These are phyloP conservation scores for Sylvicapra grimmia DNA, from an alignment of 2,113 vertebrate genomes.

Conservation along the genomic window DNA sequence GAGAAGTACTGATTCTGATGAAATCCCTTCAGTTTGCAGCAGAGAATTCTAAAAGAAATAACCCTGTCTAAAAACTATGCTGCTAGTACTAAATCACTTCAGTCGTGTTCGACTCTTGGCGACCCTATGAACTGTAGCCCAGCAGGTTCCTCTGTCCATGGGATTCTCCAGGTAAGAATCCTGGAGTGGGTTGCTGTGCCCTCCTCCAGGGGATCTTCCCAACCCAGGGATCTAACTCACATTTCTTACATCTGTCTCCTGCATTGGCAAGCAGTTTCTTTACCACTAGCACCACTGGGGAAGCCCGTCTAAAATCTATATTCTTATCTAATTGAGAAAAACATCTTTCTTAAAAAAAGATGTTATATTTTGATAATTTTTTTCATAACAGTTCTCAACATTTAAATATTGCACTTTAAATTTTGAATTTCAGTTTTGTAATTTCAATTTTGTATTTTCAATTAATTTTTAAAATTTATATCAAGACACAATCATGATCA, in stretches of 20 bases:
- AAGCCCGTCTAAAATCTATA: background rate
- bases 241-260: background rate
- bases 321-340: background rate
- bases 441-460: background rate
- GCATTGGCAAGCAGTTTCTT: background rate
- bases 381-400: background rate
- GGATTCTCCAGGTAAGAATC: background rate
- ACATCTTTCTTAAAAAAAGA: background rate
- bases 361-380: background rate
- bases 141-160: background rate
- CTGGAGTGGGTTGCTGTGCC: background rate
- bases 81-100: background rate
- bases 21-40: background rate
- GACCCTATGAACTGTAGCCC: background rate
- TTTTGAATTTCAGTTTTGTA: background rate
- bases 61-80: background rate
- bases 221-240: background rate
- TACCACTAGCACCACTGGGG: background rate
- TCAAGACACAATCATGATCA: background rate
- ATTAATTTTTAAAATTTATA: background rate
- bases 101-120: accelerated
- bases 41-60: background rate
- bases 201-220: background rate
- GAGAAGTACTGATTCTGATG: background rate
- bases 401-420: background rate